Percentiles rank a stretch among this genome's conserved stretches.
Conservation (phyloP, 2,113 vertebrate genomes). For the Alexandromys fortis region DNA sequence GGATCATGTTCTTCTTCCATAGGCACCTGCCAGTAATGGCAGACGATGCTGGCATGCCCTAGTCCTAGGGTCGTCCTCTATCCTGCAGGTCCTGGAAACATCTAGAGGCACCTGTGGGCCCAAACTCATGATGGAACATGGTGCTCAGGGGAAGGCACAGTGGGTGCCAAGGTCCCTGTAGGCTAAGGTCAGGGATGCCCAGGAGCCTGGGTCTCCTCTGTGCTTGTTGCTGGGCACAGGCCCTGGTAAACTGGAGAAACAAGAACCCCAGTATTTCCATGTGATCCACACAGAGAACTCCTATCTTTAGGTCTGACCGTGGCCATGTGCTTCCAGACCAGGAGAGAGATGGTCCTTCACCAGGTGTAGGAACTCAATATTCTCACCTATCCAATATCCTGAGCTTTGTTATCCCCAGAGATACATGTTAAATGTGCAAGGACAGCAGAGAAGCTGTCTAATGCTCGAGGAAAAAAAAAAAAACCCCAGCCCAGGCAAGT, state of each 20-base stretch:
- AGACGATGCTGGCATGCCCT: not conserved
- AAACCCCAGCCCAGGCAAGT: not conserved
- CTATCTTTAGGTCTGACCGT: not conserved
- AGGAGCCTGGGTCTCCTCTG: not conserved
- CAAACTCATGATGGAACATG: too few species aligned
- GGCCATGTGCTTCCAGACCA: not conserved
- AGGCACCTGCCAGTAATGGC: not conserved
- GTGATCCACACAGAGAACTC: too few species aligned
- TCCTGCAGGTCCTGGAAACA: not conserved
- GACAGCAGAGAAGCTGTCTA: not conserved
- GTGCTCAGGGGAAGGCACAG: not conserved
- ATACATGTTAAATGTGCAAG: not conserved
- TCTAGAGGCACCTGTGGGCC: not conserved
- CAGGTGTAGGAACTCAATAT: not conserved
- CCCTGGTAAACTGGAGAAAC: not conserved
- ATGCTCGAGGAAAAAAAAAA: not conserved
- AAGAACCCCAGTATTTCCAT: not conserved
- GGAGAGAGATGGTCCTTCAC: not conserved
- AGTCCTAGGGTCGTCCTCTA: not conserved
- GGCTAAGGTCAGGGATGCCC: too few species aligned
- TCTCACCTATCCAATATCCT: too few species aligned
- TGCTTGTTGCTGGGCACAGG: not conserved
- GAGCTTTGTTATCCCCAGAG: too few species aligned
- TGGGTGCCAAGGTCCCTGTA: not conserved
- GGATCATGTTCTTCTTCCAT: not conserved